Conservation (phyloP, 2,888 invertebrate genomes). For the Cheilosia impressa region DNA sequence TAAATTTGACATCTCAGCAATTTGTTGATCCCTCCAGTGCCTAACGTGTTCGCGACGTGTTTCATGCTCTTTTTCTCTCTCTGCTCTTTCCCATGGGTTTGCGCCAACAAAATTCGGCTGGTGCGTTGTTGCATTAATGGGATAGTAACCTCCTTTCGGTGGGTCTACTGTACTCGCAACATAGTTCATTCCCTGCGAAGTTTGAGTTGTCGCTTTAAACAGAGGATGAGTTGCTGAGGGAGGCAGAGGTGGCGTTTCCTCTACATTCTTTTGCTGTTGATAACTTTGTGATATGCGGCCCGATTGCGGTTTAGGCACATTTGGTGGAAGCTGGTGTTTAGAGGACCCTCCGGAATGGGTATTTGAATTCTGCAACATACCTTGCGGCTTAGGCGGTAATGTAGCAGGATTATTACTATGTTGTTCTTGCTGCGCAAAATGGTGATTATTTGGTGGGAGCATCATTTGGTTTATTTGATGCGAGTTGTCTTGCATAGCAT, state of each 20-base stretch:
- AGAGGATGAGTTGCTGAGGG: slow-evolving; percentile 90
- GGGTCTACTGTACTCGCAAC: slow-evolving; percentile 90
- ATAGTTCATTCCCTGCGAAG: slow-evolving; percentile 84
- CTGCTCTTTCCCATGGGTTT: slow-evolving; percentile 97
- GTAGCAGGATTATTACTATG: slow-evolving; percentile 10
- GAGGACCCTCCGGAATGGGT: not conserved
- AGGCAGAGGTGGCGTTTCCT: slow-evolving; percentile 86
- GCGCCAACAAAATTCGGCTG: slow-evolving; percentile 83
- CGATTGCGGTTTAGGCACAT: slow-evolving; percentile 24
- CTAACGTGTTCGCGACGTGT: slow-evolving; percentile 90
- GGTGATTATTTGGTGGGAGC: slow-evolving; percentile 84
- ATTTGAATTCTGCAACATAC: slow-evolving; percentile 8
- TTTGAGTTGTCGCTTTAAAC: slow-evolving; percentile 83
- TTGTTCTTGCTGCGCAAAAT: slow-evolving; percentile 54
- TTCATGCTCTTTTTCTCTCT: slow-evolving; percentile 91
- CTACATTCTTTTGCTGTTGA: slow-evolving; percentile 74
- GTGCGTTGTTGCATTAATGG: slow-evolving; percentile 80
- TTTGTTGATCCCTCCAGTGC: slow-evolving; percentile 94
- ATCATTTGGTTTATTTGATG: slow-evolving; percentile 85
- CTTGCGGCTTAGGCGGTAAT: slow-evolving; percentile 29
- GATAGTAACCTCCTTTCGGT: slow-evolving; percentile 89
- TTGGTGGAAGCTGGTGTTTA: slow-evolving; percentile 39
- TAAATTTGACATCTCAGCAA: slow-evolving; percentile 89
- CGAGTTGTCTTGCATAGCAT: slow-evolving; percentile 72
- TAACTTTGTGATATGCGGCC: slow-evolving; percentile 56